phyloP scores from a whole-genome alignment of 2,888 invertebrate genomes.

The Phragmatobia fuliginosa region DNA sequence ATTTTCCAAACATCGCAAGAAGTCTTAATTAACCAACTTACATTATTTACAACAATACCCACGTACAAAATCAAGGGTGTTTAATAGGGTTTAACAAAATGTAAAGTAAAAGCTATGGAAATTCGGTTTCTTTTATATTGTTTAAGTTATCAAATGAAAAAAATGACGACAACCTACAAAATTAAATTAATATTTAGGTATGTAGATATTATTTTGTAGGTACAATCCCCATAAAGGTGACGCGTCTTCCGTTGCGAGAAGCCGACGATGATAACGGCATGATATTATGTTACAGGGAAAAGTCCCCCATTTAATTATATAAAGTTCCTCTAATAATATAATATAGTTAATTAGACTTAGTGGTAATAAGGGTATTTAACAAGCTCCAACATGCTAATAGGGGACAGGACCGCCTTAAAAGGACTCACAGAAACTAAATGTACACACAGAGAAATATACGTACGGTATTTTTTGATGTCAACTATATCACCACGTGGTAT shows the following conservation, averaged over 20 bases:
- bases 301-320: conserved; percentile 15
- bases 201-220: not conserved
- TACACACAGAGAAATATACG: not conserved
- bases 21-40: too few relatives aligned
- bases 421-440: not conserved
- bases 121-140: not conserved
- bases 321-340: conserved; percentile 14
- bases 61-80: too few relatives aligned
- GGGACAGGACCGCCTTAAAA: not conserved
- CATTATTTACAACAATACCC: too few relatives aligned
- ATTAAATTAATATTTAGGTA: not conserved
- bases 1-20: too few relatives aligned
- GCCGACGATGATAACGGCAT: conserved; percentile 8
- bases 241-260: not conserved
- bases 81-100: too few relatives aligned
- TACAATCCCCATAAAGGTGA: not conserved
- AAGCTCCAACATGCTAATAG: not conserved
- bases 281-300: conserved; percentile 12
- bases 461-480: not conserved
- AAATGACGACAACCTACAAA: not conserved
- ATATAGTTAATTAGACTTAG: conserved; percentile 14
- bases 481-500: too few relatives aligned
- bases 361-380: not conserved
- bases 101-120: too few relatives aligned
- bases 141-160: not conserved